Percentiles rank a stretch among this genome's conserved stretches.
Evolutionary conservation across 2,113 vertebrate genomes (phyloP).

Genomic region (Ornithorhynchus anatinus): DNA sequence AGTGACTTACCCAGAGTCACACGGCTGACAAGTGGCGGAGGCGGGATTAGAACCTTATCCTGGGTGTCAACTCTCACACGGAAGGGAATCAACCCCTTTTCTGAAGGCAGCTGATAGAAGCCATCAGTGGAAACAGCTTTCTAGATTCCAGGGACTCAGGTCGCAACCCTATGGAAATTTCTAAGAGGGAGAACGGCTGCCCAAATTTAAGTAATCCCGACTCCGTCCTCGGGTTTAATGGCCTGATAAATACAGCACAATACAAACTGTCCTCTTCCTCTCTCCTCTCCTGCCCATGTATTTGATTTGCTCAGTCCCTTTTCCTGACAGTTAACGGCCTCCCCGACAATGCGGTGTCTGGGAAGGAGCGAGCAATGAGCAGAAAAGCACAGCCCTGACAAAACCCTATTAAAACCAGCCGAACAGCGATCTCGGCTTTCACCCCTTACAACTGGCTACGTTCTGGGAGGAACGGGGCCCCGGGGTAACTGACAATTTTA

Average conservation of each 20-base stretch:
- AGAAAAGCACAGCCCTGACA: neutral
- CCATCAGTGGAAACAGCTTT: slow-evolving; percentile 1
- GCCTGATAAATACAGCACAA: slow-evolving; percentile 24
- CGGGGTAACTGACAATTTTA: neutral
- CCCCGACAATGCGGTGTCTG: neutral
- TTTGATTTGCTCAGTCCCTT: neutral
- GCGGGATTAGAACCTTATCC: too few species aligned
- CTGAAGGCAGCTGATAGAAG: neutral
- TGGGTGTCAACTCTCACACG: too few species aligned
- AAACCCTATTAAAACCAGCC: neutral
- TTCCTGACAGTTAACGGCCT: slow-evolving; percentile 21
- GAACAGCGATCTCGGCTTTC: neutral
- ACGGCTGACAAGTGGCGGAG: too few species aligned
- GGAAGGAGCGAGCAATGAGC: neutral
- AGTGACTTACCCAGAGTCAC: too few species aligned
- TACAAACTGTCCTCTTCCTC: neutral
- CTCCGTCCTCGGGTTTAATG: slow-evolving; percentile 22
- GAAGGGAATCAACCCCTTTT: neutral
- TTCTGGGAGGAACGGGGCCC: neutral
- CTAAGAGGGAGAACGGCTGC: slow-evolving; percentile 17
- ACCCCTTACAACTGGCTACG: neutral
- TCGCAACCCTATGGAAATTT: slow-evolving; percentile 1
- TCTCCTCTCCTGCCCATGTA: neutral
- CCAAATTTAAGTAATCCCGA: slow-evolving; percentile 26
- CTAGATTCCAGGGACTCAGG: neutral